A percentile compares a stretch with the other conserved stretches of the same genome.
These are phyloP conservation scores for Margaritifera margaritifera DNA, from an alignment of 2,888 invertebrate genomes.

Conservation along the genomic window DNA sequence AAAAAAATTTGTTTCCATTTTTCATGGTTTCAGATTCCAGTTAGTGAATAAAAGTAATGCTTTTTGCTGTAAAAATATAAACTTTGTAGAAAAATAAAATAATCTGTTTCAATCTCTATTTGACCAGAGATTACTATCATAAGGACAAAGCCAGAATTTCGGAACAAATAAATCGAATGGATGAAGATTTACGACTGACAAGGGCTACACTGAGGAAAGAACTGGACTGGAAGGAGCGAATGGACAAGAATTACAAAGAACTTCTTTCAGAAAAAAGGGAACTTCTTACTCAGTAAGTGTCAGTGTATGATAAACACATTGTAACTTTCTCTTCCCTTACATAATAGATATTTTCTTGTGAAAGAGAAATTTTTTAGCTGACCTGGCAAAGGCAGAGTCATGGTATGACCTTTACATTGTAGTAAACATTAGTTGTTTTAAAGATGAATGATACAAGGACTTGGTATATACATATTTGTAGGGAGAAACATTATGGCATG, in stretches of 20 bases:
- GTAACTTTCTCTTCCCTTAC: no score
- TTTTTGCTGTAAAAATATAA: neutral
- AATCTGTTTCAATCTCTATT: neutral
- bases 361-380: no score
- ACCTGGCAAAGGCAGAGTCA: no score
- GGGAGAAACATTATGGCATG: no score
- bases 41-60: neutral
- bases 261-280: slow-evolving; percentile 63
- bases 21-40: neutral
- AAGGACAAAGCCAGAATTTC: slow-evolving; percentile 54
- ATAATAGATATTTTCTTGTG: no score
- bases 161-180: slow-evolving; percentile 60
- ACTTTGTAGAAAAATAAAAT: no score
- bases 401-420: no score
- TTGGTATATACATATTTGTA: no score
- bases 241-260: slow-evolving; percentile 62
- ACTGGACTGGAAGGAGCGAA: slow-evolving; percentile 63
- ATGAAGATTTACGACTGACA: slow-evolving; percentile 59
- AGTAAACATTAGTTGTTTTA: no score
- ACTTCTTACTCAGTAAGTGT: slow-evolving; percentile 65
- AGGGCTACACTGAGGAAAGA: slow-evolving; percentile 59
- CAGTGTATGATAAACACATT: neutral
- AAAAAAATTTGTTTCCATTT: neutral
- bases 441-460: no score
- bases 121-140: slow-evolving; percentile 61